These are phyloP conservation scores for Electrona antarctica DNA, from an alignment of 2,113 vertebrate species.

Conservation along the genomic window DNA sequence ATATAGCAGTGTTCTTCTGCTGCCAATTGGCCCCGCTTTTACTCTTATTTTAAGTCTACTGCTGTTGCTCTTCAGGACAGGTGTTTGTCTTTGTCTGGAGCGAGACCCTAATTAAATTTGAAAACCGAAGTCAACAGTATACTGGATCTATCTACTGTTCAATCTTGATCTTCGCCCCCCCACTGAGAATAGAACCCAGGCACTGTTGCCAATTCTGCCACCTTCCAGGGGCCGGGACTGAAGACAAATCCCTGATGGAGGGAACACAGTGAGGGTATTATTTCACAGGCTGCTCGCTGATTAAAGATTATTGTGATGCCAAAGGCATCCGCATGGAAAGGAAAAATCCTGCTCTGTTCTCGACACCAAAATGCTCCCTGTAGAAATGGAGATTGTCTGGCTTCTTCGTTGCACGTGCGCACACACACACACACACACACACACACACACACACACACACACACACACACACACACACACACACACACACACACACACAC, in stretches of 20 bases:
- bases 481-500: neutral
- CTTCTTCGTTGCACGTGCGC: neutral
- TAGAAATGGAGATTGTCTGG: slow-evolving; percentile 39
- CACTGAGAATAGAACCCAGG: slow-evolving; percentile 31
- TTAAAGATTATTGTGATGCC: slow-evolving; percentile 51
- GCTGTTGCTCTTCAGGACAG: slow-evolving; percentile 36
- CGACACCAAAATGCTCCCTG: slow-evolving; percentile 7
- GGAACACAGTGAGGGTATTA: slow-evolving; percentile 31
- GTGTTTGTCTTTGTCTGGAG: slow-evolving; percentile 32
- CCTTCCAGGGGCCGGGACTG: slow-evolving; percentile 31
- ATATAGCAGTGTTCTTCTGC: slow-evolving; percentile 14
- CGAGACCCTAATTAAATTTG: slow-evolving; percentile 54
- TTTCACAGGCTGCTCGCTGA: slow-evolving; percentile 37
- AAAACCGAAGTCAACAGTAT: slow-evolving; percentile 33
- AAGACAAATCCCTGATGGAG: slow-evolving; percentile 43
- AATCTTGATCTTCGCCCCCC: slow-evolving; percentile 11
- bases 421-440: neutral
- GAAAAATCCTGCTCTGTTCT: slow-evolving; percentile 30
- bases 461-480: no score
- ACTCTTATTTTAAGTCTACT: slow-evolving; percentile 22
- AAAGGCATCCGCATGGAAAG: slow-evolving; percentile 26
- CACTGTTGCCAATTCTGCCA: slow-evolving; percentile 40
- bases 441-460: neutral
- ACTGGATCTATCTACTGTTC: slow-evolving; percentile 10
- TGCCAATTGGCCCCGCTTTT: slow-evolving; percentile 3